phyloP scores from a whole-genome alignment of 2,113 vertebrate genomes.

The Brienomyrus longianalis region DNA sequence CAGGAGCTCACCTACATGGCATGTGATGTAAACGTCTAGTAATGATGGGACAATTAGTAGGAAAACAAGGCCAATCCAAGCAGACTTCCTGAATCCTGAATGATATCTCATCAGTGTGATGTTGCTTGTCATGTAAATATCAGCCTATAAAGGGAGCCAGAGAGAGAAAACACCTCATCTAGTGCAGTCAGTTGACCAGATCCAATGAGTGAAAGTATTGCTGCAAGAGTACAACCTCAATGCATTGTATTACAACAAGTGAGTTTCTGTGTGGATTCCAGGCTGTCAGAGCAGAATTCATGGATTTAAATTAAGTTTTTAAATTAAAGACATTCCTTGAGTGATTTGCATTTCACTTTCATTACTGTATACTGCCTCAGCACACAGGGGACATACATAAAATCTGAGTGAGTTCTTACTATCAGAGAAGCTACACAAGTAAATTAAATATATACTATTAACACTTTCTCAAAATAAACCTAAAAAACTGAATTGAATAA shows the following conservation, averaged over 20 bases:
- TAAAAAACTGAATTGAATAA: not conserved
- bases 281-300: not conserved
- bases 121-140: not conserved
- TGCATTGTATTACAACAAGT: not conserved
- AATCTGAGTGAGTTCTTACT: slow-evolving; percentile 37
- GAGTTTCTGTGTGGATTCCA: not conserved
- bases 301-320: not conserved
- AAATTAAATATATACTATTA: not conserved
- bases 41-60: not conserved
- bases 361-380: not conserved
- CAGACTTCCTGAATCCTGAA: not conserved
- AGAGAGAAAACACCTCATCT: not conserved
- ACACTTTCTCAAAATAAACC: not conserved
- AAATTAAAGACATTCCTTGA: not conserved
- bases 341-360: not conserved
- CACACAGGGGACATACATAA: slow-evolving; percentile 45
- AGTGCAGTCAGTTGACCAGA: not conserved
- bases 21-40: not conserved
- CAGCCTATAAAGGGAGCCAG: not conserved
- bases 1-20: not conserved
- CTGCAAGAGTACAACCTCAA: not conserved
- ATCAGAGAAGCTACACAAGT: slow-evolving; percentile 25
- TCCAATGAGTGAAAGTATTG: not conserved
- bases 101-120: not conserved
- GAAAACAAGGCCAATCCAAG: not conserved